Evolutionary conservation across 2,797 vertebrate genomes (phyloP).

Genomic region (Schizopygopsis malacanthus): DNA sequence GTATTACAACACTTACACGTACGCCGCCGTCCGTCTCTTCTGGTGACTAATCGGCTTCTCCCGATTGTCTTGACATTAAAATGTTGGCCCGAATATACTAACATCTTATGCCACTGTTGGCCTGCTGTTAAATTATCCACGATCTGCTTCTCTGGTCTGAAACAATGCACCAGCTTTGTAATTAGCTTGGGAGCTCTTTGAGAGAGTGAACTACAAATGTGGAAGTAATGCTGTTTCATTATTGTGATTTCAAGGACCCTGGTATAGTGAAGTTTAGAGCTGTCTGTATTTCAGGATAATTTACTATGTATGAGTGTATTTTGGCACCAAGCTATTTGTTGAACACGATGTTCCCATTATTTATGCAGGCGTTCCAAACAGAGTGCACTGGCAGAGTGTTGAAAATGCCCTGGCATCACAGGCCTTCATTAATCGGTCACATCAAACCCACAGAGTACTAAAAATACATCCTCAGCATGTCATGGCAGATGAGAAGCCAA

Average conservation of each 20-base stretch:
- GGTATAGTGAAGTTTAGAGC: constrained; percentile 28
- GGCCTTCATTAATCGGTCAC: constrained; percentile 65
- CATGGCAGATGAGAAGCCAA: constrained; percentile 57
- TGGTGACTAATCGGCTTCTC: no score
- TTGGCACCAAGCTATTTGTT: constrained; percentile 62
- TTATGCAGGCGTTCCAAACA: constrained; percentile 66
- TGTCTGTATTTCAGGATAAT: constrained; percentile 59
- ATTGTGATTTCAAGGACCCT: constrained; percentile 47
- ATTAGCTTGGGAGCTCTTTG: neutral
- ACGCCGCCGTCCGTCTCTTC: no score
- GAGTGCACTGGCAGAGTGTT: constrained; percentile 58
- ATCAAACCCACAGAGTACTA: constrained; percentile 58
- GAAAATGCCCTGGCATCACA: constrained; percentile 58
- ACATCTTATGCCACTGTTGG: neutral
- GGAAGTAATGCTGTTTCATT: constrained; percentile 18
- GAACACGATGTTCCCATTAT: constrained; percentile 66
- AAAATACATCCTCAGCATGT: constrained; percentile 62
- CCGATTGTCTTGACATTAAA: neutral
- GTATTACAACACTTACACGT: no score
- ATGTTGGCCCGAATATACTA: neutral
- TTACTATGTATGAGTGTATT: constrained; percentile 64
- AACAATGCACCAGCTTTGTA: neutral
- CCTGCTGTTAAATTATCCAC: neutral
- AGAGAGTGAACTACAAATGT: constrained; percentile 14
- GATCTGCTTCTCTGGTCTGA: constrained; percentile 8